A percentile compares a stretch with the other conserved stretches of the same genome.
These are phyloP conservation scores for Vannuccia rotundouncinata DNA, from an alignment of 2,888 invertebrate genomes.

Conservation along the genomic window DNA sequence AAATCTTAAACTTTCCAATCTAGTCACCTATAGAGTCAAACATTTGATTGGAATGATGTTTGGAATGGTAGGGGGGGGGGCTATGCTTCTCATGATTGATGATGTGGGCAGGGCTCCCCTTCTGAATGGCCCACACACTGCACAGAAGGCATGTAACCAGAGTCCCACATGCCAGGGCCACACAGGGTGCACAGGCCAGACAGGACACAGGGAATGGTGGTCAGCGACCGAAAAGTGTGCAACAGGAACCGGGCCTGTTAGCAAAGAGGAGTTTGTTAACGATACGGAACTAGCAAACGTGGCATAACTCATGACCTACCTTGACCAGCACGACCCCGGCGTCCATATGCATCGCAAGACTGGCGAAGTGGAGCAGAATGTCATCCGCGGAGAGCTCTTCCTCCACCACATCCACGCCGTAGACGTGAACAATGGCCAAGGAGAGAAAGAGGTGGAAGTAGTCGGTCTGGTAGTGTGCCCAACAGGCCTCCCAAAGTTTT, in stretches of 20 bases:
- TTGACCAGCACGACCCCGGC: slow-evolving; percentile 79
- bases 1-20: too few relatives aligned
- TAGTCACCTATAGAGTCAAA: too few relatives aligned
- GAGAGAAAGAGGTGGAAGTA: slow-evolving; percentile 91
- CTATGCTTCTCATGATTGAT: too few relatives aligned
- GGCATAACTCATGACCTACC: too few relatives aligned
- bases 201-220: slow-evolving; percentile 79
- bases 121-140: too few relatives aligned
- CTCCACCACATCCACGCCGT: slow-evolving; percentile 75
- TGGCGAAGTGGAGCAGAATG: slow-evolving; percentile 87
- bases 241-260: slow-evolving; percentile 78
- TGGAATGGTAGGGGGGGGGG: too few relatives aligned
- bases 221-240: slow-evolving; percentile 78
- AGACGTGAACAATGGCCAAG: slow-evolving; percentile 82
- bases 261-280: too few relatives aligned
- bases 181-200: slow-evolving; percentile 74
- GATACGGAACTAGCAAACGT: too few relatives aligned
- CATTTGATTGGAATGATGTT: too few relatives aligned
- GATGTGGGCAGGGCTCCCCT: too few relatives aligned
- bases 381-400: slow-evolving; percentile 86
- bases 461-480: slow-evolving; percentile 84
- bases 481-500: slow-evolving; percentile 90
- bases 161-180: too few relatives aligned
- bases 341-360: slow-evolving; percentile 94
- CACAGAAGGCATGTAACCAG: too few relatives aligned